These are phyloP conservation scores for Heteropelma amictum DNA, from an alignment of 2,888 invertebrate genomes.

Conservation along the genomic window DNA sequence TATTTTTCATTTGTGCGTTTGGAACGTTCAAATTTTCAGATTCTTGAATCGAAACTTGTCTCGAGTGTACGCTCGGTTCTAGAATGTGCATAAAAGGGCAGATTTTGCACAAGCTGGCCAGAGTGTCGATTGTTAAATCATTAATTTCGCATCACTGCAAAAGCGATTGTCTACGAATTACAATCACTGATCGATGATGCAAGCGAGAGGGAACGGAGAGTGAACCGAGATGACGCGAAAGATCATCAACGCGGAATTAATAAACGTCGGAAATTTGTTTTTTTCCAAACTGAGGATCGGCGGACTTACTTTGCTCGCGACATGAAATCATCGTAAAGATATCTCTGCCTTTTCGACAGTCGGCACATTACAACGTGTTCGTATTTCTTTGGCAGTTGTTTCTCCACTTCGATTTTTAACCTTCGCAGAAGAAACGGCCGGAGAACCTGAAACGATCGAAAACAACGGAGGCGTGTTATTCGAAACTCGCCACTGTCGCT, in stretches of 20 bases:
- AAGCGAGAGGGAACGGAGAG: not conserved
- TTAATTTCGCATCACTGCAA: conserved; percentile 73
- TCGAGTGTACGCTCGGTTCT: conserved; percentile 60
- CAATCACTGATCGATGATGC: conserved; percentile 62
- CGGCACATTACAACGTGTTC: conserved; percentile 97
- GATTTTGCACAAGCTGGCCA: conserved; percentile 73
- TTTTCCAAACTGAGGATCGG: conserved; percentile 32
- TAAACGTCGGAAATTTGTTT: not conserved
- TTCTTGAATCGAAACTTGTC: not conserved
- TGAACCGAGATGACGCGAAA: not conserved
- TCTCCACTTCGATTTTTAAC: conserved; percentile 96
- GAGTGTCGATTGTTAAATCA: conserved; percentile 54
- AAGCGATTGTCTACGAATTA: conserved; percentile 58
- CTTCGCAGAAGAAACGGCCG: conserved; percentile 95
- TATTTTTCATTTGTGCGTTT: too few relatives aligned
- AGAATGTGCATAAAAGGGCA: conserved; percentile 59
- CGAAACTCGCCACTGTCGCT: not conserved
- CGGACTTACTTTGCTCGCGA: conserved; percentile 92
- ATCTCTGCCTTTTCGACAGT: conserved; percentile 96
- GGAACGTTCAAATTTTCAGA: too few relatives aligned
- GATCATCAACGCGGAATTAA: not conserved
- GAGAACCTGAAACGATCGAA: conserved; percentile 83
- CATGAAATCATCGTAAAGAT: conserved; percentile 99
- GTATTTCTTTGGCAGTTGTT: conserved; percentile 97
- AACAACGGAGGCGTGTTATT: conserved; percentile 55